Evolutionary conservation across 1,140 invertebrate genomes (phyloP), one percentile per base, ranked within the genome.

Genomic region (Pseudoatta argentina): DNA sequence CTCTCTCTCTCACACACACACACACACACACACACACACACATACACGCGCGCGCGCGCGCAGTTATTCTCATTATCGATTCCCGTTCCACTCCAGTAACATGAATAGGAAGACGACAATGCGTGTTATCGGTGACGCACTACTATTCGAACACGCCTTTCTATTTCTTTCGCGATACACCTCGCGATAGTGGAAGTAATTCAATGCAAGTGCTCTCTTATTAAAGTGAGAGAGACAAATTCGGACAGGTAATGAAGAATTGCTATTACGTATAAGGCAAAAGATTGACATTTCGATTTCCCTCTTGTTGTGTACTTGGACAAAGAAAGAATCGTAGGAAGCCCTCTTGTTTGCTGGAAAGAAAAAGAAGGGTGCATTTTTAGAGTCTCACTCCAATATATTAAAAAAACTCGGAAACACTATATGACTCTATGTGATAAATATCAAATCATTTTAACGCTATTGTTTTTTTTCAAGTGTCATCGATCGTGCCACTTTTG

Each of bases 61-160:
- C 44, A 7, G 24, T 75, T 63, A 61, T 75, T 61, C 79, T 82
- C 79, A 82, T 82, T 73, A 83, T 73, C 69, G 67, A 73, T 61
- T 63, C 69, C 57, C 30, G 27, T 75, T 73, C 8, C 69, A 57
- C 39, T 48, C 39, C 55, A 83, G 39, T 24, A 44, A 83, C 67
- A 69, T 75, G 69, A 67, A 73, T 75, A 83, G 55, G 79, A 75
- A 73, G 73, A 83, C 55, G 39, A 73, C 69, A 61, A 63, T 48
- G 57, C 67, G 55, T 55, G 53, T 73, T 82, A 75, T 63, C 69
- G 21, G 18, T 71, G 27, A 10, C 48, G 8, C 24, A 67, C 24
- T 51, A 21, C 53, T 51, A 30, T 57, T 59, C 34, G 14, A 57
- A n/a, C 53, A 64, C 21, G 34, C 6, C 12, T 61, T 39, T 83